Percentiles rank a stretch among this genome's conserved stretches.
phyloP scores from a whole-genome alignment of 2,797 vertebrate genomes.

The Oceanodroma leucorhoa region DNA sequence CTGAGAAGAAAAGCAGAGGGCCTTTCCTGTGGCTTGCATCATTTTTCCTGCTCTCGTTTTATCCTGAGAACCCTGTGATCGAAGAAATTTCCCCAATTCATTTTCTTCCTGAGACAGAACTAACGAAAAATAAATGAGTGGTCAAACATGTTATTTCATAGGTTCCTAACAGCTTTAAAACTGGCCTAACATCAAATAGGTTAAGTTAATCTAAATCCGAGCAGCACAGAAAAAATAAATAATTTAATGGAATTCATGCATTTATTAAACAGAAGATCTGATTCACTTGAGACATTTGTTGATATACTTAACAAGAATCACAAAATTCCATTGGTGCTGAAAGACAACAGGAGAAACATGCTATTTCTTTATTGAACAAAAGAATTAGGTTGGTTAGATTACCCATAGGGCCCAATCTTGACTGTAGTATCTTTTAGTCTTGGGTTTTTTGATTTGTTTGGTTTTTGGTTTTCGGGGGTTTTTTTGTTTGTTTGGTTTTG shows the following conservation, averaged over 20 bases:
- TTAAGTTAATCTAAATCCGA: constrained; percentile 21
- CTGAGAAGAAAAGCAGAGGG: constrained; percentile 97
- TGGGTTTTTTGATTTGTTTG: not conserved
- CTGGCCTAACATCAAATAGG: not conserved
- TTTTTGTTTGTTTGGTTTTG: not conserved
- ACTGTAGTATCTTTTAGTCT: not conserved
- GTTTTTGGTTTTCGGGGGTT: not conserved
- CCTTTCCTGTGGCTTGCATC: constrained; percentile 98
- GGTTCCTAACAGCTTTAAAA: constrained; percentile 7
- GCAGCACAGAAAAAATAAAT: not conserved
- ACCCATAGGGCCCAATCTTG: not conserved
- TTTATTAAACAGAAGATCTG: constrained; percentile 21
- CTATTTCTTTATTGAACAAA: constrained; percentile 8
- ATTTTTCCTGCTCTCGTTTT: constrained; percentile 96
- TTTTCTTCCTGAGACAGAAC: constrained; percentile 98
- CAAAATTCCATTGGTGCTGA: constrained; percentile 37
- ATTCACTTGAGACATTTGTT: constrained; percentile 28
- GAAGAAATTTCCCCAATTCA: constrained; percentile 94
- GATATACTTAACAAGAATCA: constrained; percentile 43
- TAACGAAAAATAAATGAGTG: constrained; percentile 68
- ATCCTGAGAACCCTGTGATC: constrained; percentile 93
- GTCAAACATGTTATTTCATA: constrained; percentile 11
- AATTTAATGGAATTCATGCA: constrained; percentile 4
- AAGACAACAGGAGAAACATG: constrained; percentile 13
- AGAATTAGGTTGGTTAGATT: not conserved